A percentile compares a stretch with the other conserved stretches of the same genome.
Conservation (phyloP, 2,888 invertebrate genomes). For the Heteromyza rotundicornis region DNA sequence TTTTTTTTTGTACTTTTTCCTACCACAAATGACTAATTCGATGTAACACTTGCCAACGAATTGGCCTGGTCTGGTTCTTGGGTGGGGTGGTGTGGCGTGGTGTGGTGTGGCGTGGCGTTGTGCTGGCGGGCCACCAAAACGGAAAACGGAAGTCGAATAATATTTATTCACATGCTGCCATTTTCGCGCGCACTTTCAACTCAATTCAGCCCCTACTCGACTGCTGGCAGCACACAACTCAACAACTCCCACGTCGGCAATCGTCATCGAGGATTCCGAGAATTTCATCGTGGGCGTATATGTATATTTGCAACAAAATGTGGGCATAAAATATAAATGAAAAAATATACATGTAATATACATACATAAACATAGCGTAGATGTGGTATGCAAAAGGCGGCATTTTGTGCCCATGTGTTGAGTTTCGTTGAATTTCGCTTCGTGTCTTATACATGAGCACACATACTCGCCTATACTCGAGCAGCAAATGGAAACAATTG, state of each 20-base stretch:
- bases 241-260: too few relatives aligned
- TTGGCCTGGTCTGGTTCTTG: too few relatives aligned
- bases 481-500: not conserved
- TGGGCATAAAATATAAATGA: not conserved
- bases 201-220: too few relatives aligned
- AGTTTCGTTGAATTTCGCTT: too few relatives aligned
- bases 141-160: constrained; percentile 19
- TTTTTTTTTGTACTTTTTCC: not conserved
- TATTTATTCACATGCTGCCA: constrained; percentile 25
- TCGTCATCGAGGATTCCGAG: not conserved
- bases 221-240: too few relatives aligned
- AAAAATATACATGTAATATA: too few relatives aligned
- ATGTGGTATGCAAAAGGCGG: not conserved
- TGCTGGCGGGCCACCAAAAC: not conserved
- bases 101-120: too few relatives aligned
- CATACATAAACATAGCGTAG: too few relatives aligned
- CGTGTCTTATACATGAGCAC: not conserved
- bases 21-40: not conserved
- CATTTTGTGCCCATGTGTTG: not conserved
- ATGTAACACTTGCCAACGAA: too few relatives aligned
- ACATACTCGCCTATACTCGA: not conserved
- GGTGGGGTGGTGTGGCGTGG: too few relatives aligned
- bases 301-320: too few relatives aligned
- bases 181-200: too few relatives aligned
- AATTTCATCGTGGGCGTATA: not conserved